Percentiles rank a stretch among this genome's conserved stretches.
These are phyloP conservation scores for Tauraco hartlaubi DNA, from an alignment of 2,797 vertebrate species.

Conservation along the genomic window DNA sequence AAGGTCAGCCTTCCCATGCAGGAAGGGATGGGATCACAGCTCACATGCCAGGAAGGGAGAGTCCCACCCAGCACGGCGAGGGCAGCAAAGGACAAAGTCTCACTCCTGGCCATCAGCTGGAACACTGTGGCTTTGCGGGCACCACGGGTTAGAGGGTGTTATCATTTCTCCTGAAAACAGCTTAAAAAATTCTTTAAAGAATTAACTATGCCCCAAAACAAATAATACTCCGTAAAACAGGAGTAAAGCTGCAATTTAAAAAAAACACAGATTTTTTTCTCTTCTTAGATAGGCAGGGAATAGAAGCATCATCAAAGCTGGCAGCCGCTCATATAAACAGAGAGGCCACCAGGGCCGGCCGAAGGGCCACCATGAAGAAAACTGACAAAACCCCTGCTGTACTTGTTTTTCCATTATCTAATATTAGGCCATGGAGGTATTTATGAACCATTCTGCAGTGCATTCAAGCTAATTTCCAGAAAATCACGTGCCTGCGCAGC, in stretches of 20 bases:
- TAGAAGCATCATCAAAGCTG: not conserved
- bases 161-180: not conserved
- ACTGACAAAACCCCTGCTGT: not conserved
- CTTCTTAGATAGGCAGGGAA: not conserved
- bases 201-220: not conserved
- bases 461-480: not conserved
- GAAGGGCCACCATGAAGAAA: not conserved
- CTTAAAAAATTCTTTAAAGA: not conserved
- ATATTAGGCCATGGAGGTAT: not conserved
- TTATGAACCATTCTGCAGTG: not conserved
- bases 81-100: not conserved
- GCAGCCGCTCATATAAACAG: not conserved
- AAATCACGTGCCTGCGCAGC: not conserved
- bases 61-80: not conserved
- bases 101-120: not conserved
- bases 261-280: not conserved
- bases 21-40: not conserved
- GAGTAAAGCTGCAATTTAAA: fast-evolving
- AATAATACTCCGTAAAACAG: not conserved
- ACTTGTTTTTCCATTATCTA: not conserved
- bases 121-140: not conserved
- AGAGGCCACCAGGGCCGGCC: not conserved
- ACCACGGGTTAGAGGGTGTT: not conserved
- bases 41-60: not conserved
- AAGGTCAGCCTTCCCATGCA: not conserved